Conservation (phyloP, 2,113 vertebrate species). For the Reinhardtius hippoglossoides region DNA sequence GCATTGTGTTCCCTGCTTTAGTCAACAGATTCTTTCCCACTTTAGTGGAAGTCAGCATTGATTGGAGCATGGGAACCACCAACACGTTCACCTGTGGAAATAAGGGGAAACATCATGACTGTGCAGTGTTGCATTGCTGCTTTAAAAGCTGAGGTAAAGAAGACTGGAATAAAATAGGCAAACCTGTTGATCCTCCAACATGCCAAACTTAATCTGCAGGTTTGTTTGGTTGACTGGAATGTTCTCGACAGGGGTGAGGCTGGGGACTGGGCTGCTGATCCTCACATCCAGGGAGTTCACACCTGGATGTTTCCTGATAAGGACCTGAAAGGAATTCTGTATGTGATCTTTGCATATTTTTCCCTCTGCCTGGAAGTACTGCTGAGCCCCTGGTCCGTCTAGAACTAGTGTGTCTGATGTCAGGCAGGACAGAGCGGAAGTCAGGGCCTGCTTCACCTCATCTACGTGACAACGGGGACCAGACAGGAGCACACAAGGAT, state of each 20-base stretch:
- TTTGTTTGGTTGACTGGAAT: neutral
- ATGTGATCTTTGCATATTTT: slow-evolving; percentile 42
- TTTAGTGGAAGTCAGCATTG: slow-evolving; percentile 49
- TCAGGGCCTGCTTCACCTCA: slow-evolving; percentile 22
- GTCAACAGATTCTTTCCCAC: slow-evolving; percentile 54
- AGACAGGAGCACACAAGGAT: slow-evolving; percentile 55
- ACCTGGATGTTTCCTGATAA: slow-evolving; percentile 35
- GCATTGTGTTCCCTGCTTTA: slow-evolving; percentile 57
- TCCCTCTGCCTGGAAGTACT: slow-evolving; percentile 64
- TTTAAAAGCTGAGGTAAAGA: neutral
- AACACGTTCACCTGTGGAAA: slow-evolving; percentile 69
- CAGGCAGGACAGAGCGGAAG: slow-evolving; percentile 29
- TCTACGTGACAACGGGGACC: slow-evolving; percentile 59
- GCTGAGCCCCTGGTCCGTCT: slow-evolving; percentile 59
- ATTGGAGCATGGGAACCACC: slow-evolving; percentile 67
- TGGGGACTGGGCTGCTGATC: neutral
- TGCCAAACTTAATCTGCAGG: slow-evolving; percentile 64
- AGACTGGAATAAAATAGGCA: neutral
- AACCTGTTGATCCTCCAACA: slow-evolving; percentile 73
- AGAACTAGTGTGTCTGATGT: slow-evolving; percentile 22
- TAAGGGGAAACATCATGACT: neutral
- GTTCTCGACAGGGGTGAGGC: neutral
- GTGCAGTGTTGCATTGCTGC: too few relatives aligned
- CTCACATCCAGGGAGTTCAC: neutral
- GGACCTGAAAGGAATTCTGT: slow-evolving; percentile 50